Evolutionary conservation across 2,113 vertebrate species (phyloP), one percentile per base, ranked within the genome.

Genomic region (Crotophaga sulcirostris): DNA sequence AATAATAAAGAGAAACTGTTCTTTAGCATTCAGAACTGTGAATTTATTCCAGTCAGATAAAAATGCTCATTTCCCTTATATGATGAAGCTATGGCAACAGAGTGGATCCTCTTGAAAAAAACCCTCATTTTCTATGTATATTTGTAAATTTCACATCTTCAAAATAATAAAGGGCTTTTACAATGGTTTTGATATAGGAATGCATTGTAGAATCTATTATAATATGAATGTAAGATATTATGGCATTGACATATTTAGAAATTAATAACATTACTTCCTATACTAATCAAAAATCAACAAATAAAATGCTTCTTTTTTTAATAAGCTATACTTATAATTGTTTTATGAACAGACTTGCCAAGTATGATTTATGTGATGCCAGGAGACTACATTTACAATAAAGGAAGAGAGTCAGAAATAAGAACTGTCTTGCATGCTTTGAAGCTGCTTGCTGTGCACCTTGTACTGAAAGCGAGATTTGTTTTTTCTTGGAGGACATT

Each of bases 1-100:
- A 64, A 90, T 18, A 96, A 77, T 58, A 68, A 73, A 77, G 36
- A 92, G 85, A 81, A 94, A 47, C 33, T 92, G 55, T 34, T 84
- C 66, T 64, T 64, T 90, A 69, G 55, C 60, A 92, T 68, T 95
- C 51, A 87, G 76, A 91, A 82, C 20, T 74, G 67, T 86, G 80
- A 36, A 82, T 34, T 34, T 87, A 31, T 6, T 78, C 14, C 44
- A 73, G 62, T 56, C 42, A 93, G 74, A 92, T 72, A 15, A 64
- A 80, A 62, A 95, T 42, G 72, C 4, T 55, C 38, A 21, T 64
- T 64, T 52, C n/a, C 11, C 24, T 59, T 89, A 33, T 6, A 36
- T 11, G 24, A 84, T 69, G 45, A 40, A 89, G 17, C 18, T 78
- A 72, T 10, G 49, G 77, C 77, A 95, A 92, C 33, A 88, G 34